Percentiles rank a stretch among this genome's conserved stretches.
phyloP scores from a whole-genome alignment of 2,888 invertebrate genomes.

The Eupithecia dodoneata region DNA sequence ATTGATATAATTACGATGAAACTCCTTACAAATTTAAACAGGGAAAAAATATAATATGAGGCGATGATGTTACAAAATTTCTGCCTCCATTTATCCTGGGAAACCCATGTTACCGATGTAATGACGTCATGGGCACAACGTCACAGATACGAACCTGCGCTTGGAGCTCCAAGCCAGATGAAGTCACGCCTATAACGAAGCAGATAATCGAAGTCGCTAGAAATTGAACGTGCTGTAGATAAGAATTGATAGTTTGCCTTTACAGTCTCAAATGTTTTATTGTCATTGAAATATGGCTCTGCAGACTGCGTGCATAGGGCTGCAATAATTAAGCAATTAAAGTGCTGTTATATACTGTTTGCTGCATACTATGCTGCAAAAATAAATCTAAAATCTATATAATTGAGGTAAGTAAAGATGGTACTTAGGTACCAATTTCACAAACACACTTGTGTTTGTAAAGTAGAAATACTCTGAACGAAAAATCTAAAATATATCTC shows the following conservation, averaged over 20 bases:
- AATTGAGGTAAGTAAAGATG: neutral
- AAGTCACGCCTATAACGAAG: neutral
- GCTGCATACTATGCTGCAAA: neutral
- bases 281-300: neutral
- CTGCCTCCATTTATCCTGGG: neutral
- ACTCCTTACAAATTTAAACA: too few relatives aligned
- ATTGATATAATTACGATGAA: too few relatives aligned
- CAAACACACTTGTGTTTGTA: neutral
- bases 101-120: neutral
- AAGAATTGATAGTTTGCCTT: neutral
- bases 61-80: neutral
- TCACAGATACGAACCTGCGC: neutral
- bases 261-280: slow-evolving; percentile 1
- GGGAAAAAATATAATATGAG: neutral
- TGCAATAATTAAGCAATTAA: neutral
- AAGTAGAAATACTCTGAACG: neutral
- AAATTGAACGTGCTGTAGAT: neutral
- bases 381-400: neutral
- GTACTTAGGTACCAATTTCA: neutral
- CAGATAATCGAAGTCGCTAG: neutral
- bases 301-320: neutral
- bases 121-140: neutral
- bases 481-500: neutral
- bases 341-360: neutral
- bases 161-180: neutral